These are phyloP conservation scores for Pelusios castaneus DNA, from an alignment of 2,113 vertebrate species.

Conservation along the genomic window DNA sequence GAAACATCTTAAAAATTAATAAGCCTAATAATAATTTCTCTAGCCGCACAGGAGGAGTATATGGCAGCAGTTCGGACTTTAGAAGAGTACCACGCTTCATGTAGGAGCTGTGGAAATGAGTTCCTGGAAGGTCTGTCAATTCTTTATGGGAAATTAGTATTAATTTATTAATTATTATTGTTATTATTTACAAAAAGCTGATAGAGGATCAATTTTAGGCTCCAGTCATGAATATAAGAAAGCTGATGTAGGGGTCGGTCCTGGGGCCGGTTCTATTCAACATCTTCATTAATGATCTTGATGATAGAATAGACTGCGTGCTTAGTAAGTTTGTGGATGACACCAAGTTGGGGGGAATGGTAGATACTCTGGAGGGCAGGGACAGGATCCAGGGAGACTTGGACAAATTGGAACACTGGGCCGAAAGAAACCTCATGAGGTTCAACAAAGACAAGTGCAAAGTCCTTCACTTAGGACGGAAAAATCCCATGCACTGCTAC, in stretches of 20 bases:
- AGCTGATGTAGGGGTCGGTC: not conserved
- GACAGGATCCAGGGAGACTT: no score
- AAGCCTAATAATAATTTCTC: not conserved
- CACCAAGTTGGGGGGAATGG: no score
- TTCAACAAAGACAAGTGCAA: no score
- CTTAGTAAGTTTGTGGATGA: no score
- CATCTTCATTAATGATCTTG: no score
- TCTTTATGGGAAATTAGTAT: not conserved
- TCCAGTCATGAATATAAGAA: not conserved
- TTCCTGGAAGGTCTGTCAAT: not conserved
- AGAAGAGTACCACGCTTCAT: not conserved
- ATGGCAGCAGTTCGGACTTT: not conserved
- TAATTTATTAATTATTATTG: not conserved
- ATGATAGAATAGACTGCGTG: no score
- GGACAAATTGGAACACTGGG: no score
- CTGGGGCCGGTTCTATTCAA: no score
- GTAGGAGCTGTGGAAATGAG: not conserved
- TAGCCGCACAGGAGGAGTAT: not conserved
- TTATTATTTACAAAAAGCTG: not conserved
- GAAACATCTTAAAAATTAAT: not conserved
- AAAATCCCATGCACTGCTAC: no score
- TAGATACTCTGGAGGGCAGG: no score
- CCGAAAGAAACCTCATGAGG: no score
- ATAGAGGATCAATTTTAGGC: not conserved
- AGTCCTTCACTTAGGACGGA: no score